These are phyloP conservation scores for Tenebrio molitor DNA, from an alignment of 1,140 invertebrate genomes.

Conservation along the genomic window DNA sequence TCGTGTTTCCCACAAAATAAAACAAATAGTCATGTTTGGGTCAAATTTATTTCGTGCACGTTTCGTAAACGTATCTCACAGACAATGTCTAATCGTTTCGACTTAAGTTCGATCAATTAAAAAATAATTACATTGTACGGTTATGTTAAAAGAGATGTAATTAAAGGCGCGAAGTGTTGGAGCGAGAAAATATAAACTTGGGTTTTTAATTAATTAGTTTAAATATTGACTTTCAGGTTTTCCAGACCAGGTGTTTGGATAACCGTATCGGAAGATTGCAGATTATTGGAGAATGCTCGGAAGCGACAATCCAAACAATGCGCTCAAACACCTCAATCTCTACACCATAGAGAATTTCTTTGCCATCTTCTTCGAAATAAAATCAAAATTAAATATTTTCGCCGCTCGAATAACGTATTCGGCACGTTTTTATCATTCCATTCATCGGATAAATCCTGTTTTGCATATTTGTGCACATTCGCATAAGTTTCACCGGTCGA, in stretches of 20 bases:
- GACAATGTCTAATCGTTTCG: too few relatives aligned
- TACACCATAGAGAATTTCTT: conserved; percentile 4
- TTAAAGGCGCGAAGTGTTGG: conserved; percentile 19
- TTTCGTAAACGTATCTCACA: conserved; percentile 6
- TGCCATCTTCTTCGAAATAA: not conserved
- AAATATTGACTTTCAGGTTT: conserved; percentile 47
- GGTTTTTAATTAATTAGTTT: conserved; percentile 50
- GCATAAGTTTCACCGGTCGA: too few relatives aligned
- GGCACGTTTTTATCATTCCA: too few relatives aligned
- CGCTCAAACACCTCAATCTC: conserved; percentile 39
- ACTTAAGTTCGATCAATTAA: too few relatives aligned
- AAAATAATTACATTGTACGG: too few relatives aligned
- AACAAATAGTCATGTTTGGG: conserved; percentile 3
- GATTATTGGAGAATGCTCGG: conserved; percentile 40
- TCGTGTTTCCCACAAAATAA: conserved; percentile 6
- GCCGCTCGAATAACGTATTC: too few relatives aligned
- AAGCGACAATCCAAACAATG: conserved; percentile 46
- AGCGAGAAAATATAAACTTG: conserved; percentile 41
- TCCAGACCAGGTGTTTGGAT: conserved; percentile 46
- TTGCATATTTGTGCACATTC: too few relatives aligned
- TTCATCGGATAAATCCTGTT: too few relatives aligned
- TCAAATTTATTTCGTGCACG: conserved; percentile 11
- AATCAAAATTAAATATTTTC: conserved; percentile 18
- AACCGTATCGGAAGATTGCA: conserved; percentile 48
- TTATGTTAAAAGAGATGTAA: conserved; percentile 27